phyloP scores from a whole-genome alignment of 2,888 invertebrate genomes.

The Lithophane semibrunnea region DNA sequence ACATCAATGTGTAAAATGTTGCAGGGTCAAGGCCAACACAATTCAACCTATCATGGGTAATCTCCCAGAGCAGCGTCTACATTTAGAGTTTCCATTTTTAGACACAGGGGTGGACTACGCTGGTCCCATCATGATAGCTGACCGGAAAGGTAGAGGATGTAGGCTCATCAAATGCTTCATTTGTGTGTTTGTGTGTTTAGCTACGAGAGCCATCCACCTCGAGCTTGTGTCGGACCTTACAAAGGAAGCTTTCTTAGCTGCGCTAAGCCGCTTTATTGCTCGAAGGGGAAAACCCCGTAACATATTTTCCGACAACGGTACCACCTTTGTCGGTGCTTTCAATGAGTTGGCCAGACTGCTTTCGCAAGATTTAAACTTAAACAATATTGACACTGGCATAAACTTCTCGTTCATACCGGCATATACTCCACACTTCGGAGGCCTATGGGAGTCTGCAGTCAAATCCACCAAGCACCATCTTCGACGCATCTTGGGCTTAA shows the following conservation, averaged over 20 bases:
- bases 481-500: too few relatives aligned
- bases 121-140: too few relatives aligned
- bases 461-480: too few relatives aligned
- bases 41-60: too few relatives aligned
- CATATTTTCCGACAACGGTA: conserved; percentile 33
- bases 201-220: conserved; percentile 51
- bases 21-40: too few relatives aligned
- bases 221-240: conserved; percentile 47
- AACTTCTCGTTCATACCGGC: too few relatives aligned
- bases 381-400: conserved; percentile 14
- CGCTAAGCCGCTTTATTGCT: conserved; percentile 44
- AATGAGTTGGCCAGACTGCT: conserved; percentile 8
- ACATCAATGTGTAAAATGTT: too few relatives aligned
- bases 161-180: conserved; percentile 58
- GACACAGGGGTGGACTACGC: too few relatives aligned
- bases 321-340: conserved; percentile 26
- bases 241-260: conserved; percentile 51
- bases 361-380: neutral
- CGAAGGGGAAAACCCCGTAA: conserved; percentile 32
- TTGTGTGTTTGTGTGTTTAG: conserved; percentile 50
- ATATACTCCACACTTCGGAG: too few relatives aligned
- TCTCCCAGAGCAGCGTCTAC: too few relatives aligned
- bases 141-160: conserved; percentile 17
- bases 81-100: too few relatives aligned
- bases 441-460: too few relatives aligned